A percentile compares a stretch with the other conserved stretches of the same genome.
These are phyloP conservation scores for Pipistrellus pipistrellus DNA, from an alignment of 2,797 vertebrate species.

Conservation along the genomic window DNA sequence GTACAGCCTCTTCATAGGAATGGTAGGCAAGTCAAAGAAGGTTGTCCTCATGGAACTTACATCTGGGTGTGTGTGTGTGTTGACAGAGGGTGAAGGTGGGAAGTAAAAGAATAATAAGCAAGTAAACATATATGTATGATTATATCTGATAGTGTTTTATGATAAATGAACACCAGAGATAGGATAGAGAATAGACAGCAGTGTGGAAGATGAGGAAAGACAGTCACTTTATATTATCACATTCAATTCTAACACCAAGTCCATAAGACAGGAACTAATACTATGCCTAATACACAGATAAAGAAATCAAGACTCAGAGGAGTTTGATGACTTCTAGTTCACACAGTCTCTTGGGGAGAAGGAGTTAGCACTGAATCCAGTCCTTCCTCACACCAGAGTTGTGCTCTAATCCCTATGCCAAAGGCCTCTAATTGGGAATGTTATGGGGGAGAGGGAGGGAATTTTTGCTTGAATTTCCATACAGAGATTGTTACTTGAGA, in stretches of 20 bases:
- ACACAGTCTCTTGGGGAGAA: background rate
- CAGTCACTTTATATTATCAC: background rate
- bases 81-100: background rate
- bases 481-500: background rate
- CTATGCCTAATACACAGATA: background rate
- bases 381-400: background rate
- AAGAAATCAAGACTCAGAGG: background rate
- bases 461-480: slow-evolving; percentile 11
- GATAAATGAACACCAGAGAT: background rate
- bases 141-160: background rate
- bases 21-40: background rate
- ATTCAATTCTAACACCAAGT: background rate
- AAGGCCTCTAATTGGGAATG: background rate
- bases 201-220: background rate
- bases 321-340: background rate
- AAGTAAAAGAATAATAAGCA: background rate
- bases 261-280: background rate
- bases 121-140: background rate
- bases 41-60: background rate
- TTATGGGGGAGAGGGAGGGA: background rate
- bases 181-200: background rate
- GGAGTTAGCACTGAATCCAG: background rate
- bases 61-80: background rate
- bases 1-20: background rate
- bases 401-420: background rate